Conservation (phyloP, 1,140 invertebrate species). For the Papilio dardanus region DNA sequence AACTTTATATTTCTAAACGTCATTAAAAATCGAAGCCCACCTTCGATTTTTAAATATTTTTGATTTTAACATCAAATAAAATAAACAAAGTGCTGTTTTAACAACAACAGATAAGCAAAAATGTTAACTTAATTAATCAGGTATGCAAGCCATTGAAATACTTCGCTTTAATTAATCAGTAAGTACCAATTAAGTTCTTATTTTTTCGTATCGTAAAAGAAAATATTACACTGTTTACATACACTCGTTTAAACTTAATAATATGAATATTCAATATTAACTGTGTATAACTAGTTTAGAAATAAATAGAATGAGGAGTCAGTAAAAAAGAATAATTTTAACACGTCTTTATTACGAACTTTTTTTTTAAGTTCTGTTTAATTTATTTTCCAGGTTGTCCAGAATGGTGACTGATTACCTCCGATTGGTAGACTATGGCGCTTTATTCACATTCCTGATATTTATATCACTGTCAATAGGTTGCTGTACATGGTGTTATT, state of each 20-base stretch:
- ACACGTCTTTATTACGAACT: not conserved
- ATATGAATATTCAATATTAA: not conserved
- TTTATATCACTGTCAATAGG: slow-evolving; percentile 16
- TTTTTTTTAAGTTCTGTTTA: not conserved
- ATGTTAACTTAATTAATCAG: slow-evolving; percentile 6
- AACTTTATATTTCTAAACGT: not conserved
- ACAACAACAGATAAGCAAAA: not conserved
- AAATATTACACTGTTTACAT: not conserved
- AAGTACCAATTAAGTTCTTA: slow-evolving; percentile 8
- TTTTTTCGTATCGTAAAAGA: not conserved
- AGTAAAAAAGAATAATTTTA: not conserved
- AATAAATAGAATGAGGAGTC: not conserved
- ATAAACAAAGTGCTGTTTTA: not conserved
- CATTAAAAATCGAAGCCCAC: not conserved
- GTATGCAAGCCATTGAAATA: not conserved
- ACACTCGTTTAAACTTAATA: not conserved
- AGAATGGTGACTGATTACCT: slow-evolving; percentile 30
- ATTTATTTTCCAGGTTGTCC: not conserved
- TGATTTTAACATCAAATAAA: slow-evolving; percentile 6
- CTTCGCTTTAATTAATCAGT: not conserved
- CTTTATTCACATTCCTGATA: slow-evolving; percentile 33
- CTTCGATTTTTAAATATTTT: not conserved
- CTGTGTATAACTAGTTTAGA: not conserved
- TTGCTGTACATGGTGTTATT: slow-evolving; percentile 36
- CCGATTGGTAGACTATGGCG: slow-evolving; percentile 26